Evolutionary conservation across 2,797 vertebrate species (phyloP).

Genomic region (Tympanoctomys barrerae): DNA sequence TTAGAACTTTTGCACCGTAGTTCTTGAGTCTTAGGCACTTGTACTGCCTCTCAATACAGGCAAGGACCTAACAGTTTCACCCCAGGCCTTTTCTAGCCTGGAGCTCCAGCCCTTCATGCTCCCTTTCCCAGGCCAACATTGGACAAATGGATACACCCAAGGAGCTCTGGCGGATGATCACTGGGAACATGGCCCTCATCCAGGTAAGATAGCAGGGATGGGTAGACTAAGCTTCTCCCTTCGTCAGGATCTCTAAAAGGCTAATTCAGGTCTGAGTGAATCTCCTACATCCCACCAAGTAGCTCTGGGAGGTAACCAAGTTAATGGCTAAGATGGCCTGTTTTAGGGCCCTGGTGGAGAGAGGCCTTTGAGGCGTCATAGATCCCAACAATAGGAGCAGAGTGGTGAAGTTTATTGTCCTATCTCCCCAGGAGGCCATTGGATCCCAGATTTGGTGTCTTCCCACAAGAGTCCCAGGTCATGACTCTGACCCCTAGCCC

Average conservation of each 20-base stretch:
- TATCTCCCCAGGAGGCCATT: not conserved
- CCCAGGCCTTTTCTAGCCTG: constrained; percentile 14
- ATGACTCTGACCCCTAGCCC: constrained; percentile 17
- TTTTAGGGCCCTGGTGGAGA: not conserved
- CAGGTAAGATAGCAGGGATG: constrained; percentile 90
- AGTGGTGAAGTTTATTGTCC: not conserved
- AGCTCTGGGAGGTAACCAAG: constrained; percentile 5
- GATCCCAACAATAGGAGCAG: not conserved
- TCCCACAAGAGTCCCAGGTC: not conserved
- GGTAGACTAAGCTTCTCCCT: not conserved
- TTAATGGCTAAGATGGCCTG: not conserved
- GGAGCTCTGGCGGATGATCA: constrained; percentile 99
- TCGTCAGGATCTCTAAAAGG: not conserved
- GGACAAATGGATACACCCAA: constrained; percentile 97
- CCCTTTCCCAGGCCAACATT: constrained; percentile 94
- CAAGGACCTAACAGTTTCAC: not conserved
- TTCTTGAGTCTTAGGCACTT: not conserved
- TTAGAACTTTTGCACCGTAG: not conserved
- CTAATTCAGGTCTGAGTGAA: not conserved
- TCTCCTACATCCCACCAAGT: not conserved
- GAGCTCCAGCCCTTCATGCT: constrained; percentile 11
- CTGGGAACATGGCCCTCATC: constrained; percentile 98
- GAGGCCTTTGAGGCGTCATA: not conserved
- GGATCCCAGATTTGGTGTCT: not conserved
- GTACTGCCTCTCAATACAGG: not conserved